Percentiles rank a stretch among this genome's conserved stretches.
phyloP scores from a whole-genome alignment of 2,888 invertebrate genomes.

The Eulithis testata region DNA sequence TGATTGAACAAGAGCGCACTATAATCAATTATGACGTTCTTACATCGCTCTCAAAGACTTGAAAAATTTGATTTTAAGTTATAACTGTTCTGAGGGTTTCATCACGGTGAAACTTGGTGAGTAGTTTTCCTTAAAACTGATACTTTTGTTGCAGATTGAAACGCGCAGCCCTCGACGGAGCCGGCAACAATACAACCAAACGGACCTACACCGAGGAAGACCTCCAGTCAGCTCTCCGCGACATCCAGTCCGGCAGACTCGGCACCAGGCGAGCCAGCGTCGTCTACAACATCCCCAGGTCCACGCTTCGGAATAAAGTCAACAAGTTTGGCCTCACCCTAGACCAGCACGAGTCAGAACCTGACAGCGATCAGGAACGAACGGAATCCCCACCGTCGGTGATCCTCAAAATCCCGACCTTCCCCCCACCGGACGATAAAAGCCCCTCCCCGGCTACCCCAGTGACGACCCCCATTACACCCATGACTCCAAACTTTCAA shows the following conservation, averaged over 20 bases:
- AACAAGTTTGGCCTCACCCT: constrained; percentile 89
- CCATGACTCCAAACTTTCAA: constrained; percentile 72
- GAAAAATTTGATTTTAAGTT: too few relatives aligned
- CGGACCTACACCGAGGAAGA: constrained; percentile 98
- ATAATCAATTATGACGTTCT: background rate
- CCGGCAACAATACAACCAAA: constrained; percentile 85
- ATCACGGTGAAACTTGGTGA: too few relatives aligned
- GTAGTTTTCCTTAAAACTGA: too few relatives aligned
- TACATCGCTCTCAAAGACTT: too few relatives aligned
- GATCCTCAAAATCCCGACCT: constrained; percentile 97
- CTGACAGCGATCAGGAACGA: constrained; percentile 72
- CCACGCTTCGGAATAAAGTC: constrained; percentile 98
- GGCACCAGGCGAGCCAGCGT: constrained; percentile 97
- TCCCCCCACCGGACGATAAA: constrained; percentile 86
- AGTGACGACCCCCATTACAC: constrained; percentile 77
- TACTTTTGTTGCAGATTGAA: constrained; percentile 72
- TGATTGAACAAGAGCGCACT: too few relatives aligned
- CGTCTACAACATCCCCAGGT: constrained; percentile 98
- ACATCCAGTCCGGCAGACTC: constrained; percentile 96
- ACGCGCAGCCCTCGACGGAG: constrained; percentile 60
- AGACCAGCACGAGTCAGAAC: constrained; percentile 88
- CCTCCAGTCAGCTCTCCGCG: constrained; percentile 95
- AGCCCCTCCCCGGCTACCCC: constrained; percentile 75
- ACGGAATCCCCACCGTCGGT: constrained; percentile 87
- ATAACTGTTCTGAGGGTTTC: too few relatives aligned